Conservation (phyloP, 2,888 invertebrate genomes). For the Oscheius onirici region DNA sequence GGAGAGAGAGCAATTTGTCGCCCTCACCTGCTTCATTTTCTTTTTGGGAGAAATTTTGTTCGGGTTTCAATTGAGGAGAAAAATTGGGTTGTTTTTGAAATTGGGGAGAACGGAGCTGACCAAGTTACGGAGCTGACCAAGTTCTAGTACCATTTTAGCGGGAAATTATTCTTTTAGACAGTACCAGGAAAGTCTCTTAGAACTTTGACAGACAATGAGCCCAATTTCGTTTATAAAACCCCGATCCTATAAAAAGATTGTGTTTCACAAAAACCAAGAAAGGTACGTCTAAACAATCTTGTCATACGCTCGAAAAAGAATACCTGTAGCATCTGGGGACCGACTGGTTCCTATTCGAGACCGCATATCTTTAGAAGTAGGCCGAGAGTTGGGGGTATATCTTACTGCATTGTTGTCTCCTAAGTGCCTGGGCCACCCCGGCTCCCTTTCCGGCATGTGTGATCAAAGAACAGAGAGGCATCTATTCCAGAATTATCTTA, state of each 20-base stretch:
- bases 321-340: constrained; percentile 10
- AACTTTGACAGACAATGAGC: too few relatives aligned
- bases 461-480: not conserved
- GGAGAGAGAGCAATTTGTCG: not conserved
- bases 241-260: too few relatives aligned
- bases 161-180: too few relatives aligned
- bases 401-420: not conserved
- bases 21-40: not conserved
- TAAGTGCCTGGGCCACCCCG: not conserved
- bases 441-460: constrained; percentile 21
- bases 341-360: not conserved
- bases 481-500: too few relatives aligned
- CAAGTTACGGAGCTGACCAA: too few relatives aligned
- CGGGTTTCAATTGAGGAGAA: not conserved
- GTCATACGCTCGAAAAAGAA: too few relatives aligned
- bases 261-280: too few relatives aligned
- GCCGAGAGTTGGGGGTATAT: not conserved
- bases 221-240: too few relatives aligned
- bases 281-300: too few relatives aligned
- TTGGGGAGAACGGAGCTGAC: too few relatives aligned
- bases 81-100: not conserved
- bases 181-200: too few relatives aligned
- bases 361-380: not conserved
- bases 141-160: too few relatives aligned
- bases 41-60: not conserved